Evolutionary conservation across 2,888 invertebrate genomes (phyloP), one percentile per base, ranked within the genome.

Genomic region (Drosophila setosimentum): DNA sequence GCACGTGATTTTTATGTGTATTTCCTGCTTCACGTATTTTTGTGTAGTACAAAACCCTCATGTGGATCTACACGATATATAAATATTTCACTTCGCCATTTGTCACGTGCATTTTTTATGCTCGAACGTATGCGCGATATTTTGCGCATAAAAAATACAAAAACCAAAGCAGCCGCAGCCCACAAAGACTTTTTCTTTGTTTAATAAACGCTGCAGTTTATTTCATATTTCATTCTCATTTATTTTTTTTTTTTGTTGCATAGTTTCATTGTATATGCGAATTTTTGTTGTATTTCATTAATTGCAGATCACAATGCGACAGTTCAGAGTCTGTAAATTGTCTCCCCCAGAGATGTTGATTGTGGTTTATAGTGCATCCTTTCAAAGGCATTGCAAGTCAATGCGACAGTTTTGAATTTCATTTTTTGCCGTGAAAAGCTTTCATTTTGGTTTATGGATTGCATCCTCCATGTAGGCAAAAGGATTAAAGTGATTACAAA

Each of bases 21-120:
- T 66, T 42, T 63, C 57, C 30, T 54, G 21, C 30, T 30, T 29
- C 55, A 48, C 48, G 42, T 50, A 27, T 35, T 35, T 24, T 32
- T 53, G 24, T 57, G 48, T 35, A 11, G 16, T 35, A 66, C 67
- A 45, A 45, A 68, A 61, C 63, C 30, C 61, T 50, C 64, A 37
- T 70, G 50, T 68, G 63, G 42, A 64, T 67, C 68, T 68, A 70
- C 60, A 78, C 54, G 57, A 57, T 76, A 76, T 71, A 83, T 84
- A 83, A 87, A 80, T 87, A 83, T 74, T 87, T 84, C 67, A 82
- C 90, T 81, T 83, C 42, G 57, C 81, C 82, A 91, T 90, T 90
- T 90, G 86, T 88, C 85, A 87, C 79, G 78, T 84, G 82, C 73
- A 86, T 86, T 87, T 77, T 87, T 87, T 79, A 87, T 89, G 77